Evolutionary conservation across 2,113 vertebrate genomes (phyloP).

Genomic region (Pangasianodon gigas): DNA sequence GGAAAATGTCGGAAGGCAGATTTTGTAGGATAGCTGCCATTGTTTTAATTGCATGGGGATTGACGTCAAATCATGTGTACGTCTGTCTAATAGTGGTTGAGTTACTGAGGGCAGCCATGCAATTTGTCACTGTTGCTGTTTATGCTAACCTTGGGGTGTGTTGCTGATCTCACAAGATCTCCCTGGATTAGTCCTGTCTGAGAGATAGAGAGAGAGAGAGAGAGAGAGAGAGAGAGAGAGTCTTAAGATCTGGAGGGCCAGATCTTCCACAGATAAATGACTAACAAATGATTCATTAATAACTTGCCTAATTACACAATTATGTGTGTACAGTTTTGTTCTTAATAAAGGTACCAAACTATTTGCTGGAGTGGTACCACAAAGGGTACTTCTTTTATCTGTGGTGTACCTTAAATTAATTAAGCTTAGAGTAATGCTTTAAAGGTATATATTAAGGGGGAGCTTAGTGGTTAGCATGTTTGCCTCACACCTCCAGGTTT

Average conservation of each 20-base stretch:
- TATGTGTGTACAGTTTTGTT: background rate
- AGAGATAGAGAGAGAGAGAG: background rate
- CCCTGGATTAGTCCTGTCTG: conserved; percentile 28
- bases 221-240: background rate
- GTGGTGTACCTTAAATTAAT: no score
- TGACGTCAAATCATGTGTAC: conserved; percentile 29
- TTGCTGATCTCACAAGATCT: conserved; percentile 30
- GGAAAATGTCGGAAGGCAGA: conserved; percentile 27
- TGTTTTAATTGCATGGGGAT: background rate
- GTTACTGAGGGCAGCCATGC: conserved; percentile 9
- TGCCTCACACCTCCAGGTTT: no score
- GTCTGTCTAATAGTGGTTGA: conserved; percentile 17
- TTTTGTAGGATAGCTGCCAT: conserved; percentile 6
- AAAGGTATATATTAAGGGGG: no score
- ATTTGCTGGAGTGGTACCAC: background rate
- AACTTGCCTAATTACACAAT: background rate
- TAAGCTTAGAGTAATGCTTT: no score
- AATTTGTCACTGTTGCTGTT: conserved; percentile 45
- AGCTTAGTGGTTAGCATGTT: no score
- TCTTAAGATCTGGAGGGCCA: background rate
- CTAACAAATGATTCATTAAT: background rate
- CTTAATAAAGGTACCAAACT: background rate
- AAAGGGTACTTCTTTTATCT: no score
- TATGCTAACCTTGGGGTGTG: conserved; percentile 16
- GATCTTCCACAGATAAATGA: background rate